Base-by-base conservation (phyloP, 2,113 vertebrate species). In the Globicephala melas region DNA sequence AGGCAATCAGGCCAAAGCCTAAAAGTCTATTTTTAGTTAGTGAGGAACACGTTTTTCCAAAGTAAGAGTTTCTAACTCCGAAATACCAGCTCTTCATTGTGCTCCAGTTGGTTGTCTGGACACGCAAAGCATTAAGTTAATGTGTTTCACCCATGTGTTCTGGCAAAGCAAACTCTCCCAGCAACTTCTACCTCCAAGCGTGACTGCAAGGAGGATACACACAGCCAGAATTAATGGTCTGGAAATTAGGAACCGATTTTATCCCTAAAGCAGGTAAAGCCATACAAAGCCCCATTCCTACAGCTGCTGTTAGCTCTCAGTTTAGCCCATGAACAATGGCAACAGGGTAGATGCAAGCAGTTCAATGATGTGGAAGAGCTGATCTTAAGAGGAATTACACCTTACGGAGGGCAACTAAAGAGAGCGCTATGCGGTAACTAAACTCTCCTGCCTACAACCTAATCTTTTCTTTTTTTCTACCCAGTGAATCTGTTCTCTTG, bases 241-340 rank as follows among this genome's bases (percentile, higher is more conserved):
- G 63, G 50, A 91, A 86, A 88, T 20, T 73, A 89, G 55, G 26
- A 23, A 80, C 38, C 26, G 68, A 67, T 67, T 86, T 94, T 86
- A 93, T 80, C 80, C 76, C 25, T 17, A 28, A 94, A 47, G 60
- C 33, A 92, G n/a, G 82, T 91, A 96, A 96, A 94, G 92, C 31
- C 91, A 58, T 53, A 44, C 25, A 10, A 41, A 83, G 28, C 25
- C 31, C 58, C 67, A 62, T 33, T 13, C 50, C 28, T 76, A 12
- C 15, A 60, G 55, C 38, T 92, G 55, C 95, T 41, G 5, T 93
- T 85, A 85, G 63, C 41, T 95, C 23, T 93, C 23, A 89, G 65
- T 77, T 89, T 92, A 71, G 47, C 47, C 38, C 17, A 21, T n/a
- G 71, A 79, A 79, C 38, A 58, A 38, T 33, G 21, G 63, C 76